phyloP scores from a whole-genome alignment of 1,140 invertebrate genomes.

The Drosophila erecta region DNA sequence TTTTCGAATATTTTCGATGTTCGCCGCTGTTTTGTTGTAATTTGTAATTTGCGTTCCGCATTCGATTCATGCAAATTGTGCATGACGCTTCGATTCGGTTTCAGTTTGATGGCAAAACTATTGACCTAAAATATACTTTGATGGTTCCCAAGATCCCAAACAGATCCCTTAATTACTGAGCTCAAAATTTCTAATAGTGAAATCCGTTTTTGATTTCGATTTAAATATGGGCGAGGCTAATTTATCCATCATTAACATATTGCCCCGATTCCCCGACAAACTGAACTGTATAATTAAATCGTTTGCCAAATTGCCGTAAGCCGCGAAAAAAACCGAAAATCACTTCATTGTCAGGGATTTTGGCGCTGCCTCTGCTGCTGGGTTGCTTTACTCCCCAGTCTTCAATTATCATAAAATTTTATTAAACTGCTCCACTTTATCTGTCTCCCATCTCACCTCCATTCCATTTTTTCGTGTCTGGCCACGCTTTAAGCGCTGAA shows the following conservation, averaged over 20 bases:
- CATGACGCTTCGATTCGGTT: conserved; percentile 78
- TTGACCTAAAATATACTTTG: conserved; percentile 73
- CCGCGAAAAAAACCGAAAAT: conserved; percentile 43
- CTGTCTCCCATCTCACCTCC: conserved; percentile 47
- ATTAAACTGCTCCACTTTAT: conserved; percentile 78
- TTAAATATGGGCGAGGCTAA: conserved; percentile 44
- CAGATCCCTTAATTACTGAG: conserved; percentile 58
- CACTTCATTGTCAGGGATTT: conserved; percentile 69
- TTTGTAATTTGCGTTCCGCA: conserved; percentile 72
- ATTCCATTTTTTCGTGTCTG: conserved; percentile 32
- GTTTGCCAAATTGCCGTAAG: conserved; percentile 37
- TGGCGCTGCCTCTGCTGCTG: conserved; percentile 4
- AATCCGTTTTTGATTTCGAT: conserved; percentile 48
- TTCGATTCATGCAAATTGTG: conserved; percentile 78
- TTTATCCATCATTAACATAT: conserved; percentile 48
- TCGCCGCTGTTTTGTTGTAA: conserved; percentile 10
- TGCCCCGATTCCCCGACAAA: conserved; percentile 2
- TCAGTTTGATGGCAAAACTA: conserved; percentile 74
- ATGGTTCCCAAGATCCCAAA: conserved; percentile 48
- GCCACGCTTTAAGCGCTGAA: conserved; percentile 71
- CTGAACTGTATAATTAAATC: conserved; percentile 62
- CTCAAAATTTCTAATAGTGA: conserved; percentile 47
- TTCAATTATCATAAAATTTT: conserved; percentile 81
- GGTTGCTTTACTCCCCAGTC: conserved; percentile 33
- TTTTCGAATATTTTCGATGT: conserved; percentile 51